Conservation (phyloP, 2,797 vertebrate species). For the Acanthis flammea region DNA sequence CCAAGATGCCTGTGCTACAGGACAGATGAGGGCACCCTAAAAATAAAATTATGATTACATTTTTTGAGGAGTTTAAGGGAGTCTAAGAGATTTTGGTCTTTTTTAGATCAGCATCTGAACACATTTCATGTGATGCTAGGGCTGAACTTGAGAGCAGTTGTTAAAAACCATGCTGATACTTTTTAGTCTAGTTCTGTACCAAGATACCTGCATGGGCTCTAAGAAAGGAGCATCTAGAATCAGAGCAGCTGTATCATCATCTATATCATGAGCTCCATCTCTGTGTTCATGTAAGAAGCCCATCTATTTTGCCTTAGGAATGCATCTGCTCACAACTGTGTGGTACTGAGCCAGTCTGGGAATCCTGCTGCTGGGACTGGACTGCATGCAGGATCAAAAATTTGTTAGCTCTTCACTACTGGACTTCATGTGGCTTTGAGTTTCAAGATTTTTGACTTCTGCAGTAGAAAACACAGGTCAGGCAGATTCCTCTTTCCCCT, state of each 20-base stretch:
- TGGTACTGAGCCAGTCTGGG: not conserved
- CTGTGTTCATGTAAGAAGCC: not conserved
- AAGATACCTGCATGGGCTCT: not conserved
- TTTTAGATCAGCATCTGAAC: not conserved
- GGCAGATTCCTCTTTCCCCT: not conserved
- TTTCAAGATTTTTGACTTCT: not conserved
- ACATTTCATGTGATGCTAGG: not conserved
- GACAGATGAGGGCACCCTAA: not conserved
- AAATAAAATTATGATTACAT: not conserved
- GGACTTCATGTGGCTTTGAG: not conserved
- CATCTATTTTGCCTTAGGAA: not conserved
- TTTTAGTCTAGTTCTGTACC: not conserved
- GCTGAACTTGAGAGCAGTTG: not conserved
- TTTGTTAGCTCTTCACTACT: not conserved
- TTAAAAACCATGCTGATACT: not conserved
- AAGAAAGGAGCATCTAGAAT: not conserved
- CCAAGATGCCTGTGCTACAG: not conserved
- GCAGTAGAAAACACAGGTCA: not conserved
- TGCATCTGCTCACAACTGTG: not conserved
- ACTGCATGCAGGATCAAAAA: not conserved
- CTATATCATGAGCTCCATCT: not conserved
- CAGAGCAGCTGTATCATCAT: not conserved
- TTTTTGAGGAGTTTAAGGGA: not conserved
- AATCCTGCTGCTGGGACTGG: not conserved
- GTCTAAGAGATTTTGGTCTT: not conserved